Percentiles rank a stretch among this genome's conserved stretches.
Conservation (phyloP, 2,113 vertebrate species). For the Gopherus flavomarginatus region DNA sequence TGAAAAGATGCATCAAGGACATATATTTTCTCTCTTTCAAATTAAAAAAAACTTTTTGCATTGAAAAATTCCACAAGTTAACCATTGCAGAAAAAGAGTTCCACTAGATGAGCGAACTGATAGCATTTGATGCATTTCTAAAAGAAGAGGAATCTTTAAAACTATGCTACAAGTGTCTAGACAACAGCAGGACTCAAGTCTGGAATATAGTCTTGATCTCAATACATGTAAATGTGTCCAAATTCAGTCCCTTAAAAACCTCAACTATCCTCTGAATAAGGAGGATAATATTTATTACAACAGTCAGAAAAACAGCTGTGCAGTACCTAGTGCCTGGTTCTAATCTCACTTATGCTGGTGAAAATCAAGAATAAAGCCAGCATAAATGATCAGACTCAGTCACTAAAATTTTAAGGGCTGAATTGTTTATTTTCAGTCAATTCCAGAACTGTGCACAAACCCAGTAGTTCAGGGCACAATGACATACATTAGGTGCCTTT, state of each 20-base stretch:
- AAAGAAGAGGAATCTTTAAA: conserved; percentile 21
- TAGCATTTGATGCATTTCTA: conserved; percentile 23
- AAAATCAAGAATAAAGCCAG: neutral
- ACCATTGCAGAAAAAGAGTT: conserved; percentile 37
- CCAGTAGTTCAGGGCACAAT: neutral
- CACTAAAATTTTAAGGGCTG: neutral
- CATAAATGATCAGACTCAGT: neutral
- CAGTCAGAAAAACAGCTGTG: neutral
- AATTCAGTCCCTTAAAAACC: neutral
- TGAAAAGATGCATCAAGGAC: conserved; percentile 71
- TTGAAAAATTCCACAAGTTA: conserved; percentile 39
- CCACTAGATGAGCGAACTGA: conserved; percentile 47
- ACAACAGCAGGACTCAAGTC: neutral
- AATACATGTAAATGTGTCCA: neutral
- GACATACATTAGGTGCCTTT: neutral
- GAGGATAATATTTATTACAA: neutral
- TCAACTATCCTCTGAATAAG: neutral
- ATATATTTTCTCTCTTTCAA: conserved; percentile 28
- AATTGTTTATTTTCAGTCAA: neutral
- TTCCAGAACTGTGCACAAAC: neutral
- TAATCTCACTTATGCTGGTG: neutral
- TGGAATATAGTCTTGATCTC: neutral
- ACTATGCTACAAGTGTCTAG: neutral
- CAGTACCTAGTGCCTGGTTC: neutral
- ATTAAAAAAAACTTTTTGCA: conserved; percentile 36